Evolutionary conservation across 2,113 vertebrate species (phyloP).

Genomic region (Oceanites oceanicus): DNA sequence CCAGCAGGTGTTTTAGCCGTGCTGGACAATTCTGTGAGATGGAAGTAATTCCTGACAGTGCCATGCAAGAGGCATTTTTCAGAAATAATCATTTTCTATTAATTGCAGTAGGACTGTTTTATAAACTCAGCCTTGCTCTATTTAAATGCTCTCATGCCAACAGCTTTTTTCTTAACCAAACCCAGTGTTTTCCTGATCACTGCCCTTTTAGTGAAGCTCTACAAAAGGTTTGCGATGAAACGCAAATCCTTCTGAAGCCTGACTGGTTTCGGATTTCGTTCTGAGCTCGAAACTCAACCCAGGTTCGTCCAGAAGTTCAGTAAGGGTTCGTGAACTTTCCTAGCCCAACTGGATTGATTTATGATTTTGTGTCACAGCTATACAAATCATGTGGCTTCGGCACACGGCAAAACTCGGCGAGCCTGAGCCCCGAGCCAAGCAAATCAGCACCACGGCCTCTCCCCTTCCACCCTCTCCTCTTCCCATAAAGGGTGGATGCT

Average conservation of each 20-base stretch:
- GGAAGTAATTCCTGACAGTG: background rate
- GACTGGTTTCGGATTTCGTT: constrained; percentile 2
- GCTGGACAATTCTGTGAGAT: background rate
- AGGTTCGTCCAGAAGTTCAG: constrained; percentile 50
- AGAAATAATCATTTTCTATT: background rate
- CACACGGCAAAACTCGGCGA: background rate
- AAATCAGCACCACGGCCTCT: constrained; percentile 9
- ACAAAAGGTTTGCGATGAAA: background rate
- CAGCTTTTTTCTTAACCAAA: background rate
- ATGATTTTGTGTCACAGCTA: constrained; percentile 42
- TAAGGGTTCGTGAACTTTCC: constrained; percentile 58
- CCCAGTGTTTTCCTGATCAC: background rate
- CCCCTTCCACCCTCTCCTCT: constrained; percentile 13
- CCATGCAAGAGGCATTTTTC: background rate
- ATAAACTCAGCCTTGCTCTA: background rate
- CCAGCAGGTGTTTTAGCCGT: background rate
- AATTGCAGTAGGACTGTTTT: background rate
- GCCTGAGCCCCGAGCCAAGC: background rate
- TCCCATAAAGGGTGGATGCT: constrained; percentile 20
- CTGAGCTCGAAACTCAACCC: constrained; percentile 48
- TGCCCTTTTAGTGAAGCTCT: background rate
- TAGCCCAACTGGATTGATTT: constrained; percentile 53
- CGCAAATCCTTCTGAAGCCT: constrained; percentile 34
- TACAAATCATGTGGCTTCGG: background rate
- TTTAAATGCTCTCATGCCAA: background rate